Percentiles rank a stretch among this genome's conserved stretches.
These are phyloP conservation scores for Brachyopa scutellaris DNA, from an alignment of 2,888 invertebrate genomes.

Conservation along the genomic window DNA sequence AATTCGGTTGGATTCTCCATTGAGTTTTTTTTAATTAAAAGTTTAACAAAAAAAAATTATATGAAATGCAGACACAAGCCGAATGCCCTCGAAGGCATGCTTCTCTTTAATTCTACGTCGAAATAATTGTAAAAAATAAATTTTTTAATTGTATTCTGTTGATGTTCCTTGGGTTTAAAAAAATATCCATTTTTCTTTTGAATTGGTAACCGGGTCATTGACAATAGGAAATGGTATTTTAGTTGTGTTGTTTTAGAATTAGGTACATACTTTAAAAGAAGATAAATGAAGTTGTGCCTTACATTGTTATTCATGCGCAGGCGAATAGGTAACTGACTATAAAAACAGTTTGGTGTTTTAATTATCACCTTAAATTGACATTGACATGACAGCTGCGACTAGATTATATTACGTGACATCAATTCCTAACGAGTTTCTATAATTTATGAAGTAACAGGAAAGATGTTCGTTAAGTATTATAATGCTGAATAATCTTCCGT, in stretches of 20 bases:
- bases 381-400: constrained; percentile 35
- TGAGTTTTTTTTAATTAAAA: constrained; percentile 24
- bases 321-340: no score
- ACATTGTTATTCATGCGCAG: constrained; percentile 2
- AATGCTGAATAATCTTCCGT: no score
- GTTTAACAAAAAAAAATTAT: background rate
- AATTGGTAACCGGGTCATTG: constrained; percentile 38
- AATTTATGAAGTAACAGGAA: constrained; percentile 23
- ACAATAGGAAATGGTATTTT: constrained; percentile 34
- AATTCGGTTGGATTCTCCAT: background rate
- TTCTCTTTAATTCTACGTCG: background rate
- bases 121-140: constrained; percentile 20
- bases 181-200: no score
- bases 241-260: constrained; percentile 12
- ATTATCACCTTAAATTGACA: background rate
- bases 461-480: no score
- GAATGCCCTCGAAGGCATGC: constrained; percentile 29
- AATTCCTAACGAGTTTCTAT: constrained; percentile 26
- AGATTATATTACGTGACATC: constrained; percentile 22
- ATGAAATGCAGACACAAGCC: constrained; percentile 6
- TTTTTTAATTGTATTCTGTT: constrained; percentile 12
- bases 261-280: constrained; percentile 1
- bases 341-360: no score
- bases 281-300: constrained; percentile 13
- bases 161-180: constrained; percentile 23